phyloP scores from a whole-genome alignment of 2,113 vertebrate species.

The Centrocercus urophasianus region DNA sequence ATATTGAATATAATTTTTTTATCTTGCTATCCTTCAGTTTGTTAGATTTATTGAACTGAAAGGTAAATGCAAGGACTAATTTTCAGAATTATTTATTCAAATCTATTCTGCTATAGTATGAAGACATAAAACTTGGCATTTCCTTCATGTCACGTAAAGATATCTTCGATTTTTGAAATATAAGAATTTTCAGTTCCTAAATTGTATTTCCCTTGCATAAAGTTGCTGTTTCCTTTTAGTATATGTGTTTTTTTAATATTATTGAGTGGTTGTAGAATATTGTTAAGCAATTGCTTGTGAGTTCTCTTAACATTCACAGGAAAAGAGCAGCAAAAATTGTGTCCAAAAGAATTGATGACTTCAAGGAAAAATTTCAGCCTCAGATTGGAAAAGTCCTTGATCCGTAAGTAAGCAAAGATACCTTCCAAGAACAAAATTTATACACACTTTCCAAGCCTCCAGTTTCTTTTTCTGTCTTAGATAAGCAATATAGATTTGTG shows the following conservation, averaged over 20 bases:
- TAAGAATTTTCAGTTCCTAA: neutral
- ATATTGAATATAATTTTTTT: neutral
- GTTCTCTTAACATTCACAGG: constrained; percentile 70
- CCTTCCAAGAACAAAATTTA: neutral
- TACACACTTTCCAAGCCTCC: neutral
- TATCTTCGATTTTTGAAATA: neutral
- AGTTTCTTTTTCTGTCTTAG: neutral
- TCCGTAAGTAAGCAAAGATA: constrained; percentile 75
- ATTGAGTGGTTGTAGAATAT: neutral
- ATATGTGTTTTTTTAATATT: neutral
- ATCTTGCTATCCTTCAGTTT: neutral
- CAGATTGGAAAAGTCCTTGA: constrained; percentile 76
- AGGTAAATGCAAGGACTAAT: neutral
- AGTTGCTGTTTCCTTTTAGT: neutral
- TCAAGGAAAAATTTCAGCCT: constrained; percentile 80
- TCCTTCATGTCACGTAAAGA: neutral
- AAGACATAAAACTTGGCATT: neutral
- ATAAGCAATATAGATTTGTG: neutral
- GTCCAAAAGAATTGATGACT: constrained; percentile 80
- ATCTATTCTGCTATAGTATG: neutral
- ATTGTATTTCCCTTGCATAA: neutral
- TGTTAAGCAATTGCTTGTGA: neutral
- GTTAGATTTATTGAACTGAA: neutral
- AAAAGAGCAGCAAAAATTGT: constrained; percentile 76
- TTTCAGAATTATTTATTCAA: neutral